Evolutionary conservation across 2,113 vertebrate species (phyloP), one percentile per base, ranked within the genome.

Genomic region (Mirounga angustirostris): DNA sequence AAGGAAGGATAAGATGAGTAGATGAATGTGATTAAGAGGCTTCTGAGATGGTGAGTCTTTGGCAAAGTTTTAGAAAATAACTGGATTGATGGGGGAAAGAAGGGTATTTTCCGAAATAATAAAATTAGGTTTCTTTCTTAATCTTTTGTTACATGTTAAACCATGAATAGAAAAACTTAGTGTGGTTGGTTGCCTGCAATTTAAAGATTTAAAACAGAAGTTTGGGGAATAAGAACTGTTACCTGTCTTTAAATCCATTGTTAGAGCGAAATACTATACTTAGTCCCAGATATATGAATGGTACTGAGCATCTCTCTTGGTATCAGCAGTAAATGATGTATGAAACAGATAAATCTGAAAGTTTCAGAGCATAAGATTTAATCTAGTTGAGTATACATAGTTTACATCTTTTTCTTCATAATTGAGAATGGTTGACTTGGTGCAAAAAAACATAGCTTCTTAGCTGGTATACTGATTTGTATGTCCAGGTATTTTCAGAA

Each of bases 401-500:
- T 91, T 40, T 30, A 63, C 7, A 14, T 80, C 43, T 90, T 56
- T 81, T 82, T 94, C 67, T 79, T 91, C 40, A 56, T 58, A 67
- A 50, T 61, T 85, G 36, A 50, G 71, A 87, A 84, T 79, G 10
- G 14, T 50, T 92, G 63, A 84, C 36, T 94, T 87, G 24, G 61
- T 89, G 15, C 22, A 71, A 28, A 46, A 74, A 74, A 46, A 76
- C 30, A 59, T 76, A 79, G 54, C 30, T 61, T 52, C 58, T 82
- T 84, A 69, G 46, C 78, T 94, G 54, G 28, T 79, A 8, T 15
- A 3, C 24, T 33, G 36, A 59, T 85, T 58, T 85, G 56, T 73
- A 1, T 84, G n/a, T 79, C 56, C 28, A 95, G 36, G 3, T 65
- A 36, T 94, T 92, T 84, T 94, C 61, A 90, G 81, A 92, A 96